Base-by-base conservation (phyloP, 2,888 invertebrate species). In the Biston betularia region DNA sequence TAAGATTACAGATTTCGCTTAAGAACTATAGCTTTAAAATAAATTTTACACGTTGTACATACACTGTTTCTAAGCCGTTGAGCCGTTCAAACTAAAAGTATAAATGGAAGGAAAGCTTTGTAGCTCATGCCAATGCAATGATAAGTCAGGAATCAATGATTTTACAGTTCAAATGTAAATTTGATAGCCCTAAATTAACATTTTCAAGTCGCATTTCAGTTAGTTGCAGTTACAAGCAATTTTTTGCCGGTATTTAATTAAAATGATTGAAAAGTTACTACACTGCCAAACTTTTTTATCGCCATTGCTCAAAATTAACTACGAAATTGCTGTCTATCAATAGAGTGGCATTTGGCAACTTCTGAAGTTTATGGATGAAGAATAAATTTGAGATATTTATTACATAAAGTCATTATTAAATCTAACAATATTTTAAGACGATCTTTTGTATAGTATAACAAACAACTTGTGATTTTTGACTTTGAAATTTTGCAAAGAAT, bases 191-290 rank as follows among this genome's bases (percentile, higher is more conserved):
- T 72, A 71, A 66, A 71, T 73, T 73, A 70, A 67, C 63, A 68
- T 69, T 68, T 33, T 68, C 42, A 65, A 68, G 58, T 73, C 62
- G 77, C 72, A 80, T 78, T 80, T 81, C 79, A 77, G 76, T 73
- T 75, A 73, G 71, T 87, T 87, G 89, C 89, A 89, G 87, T 88
- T 82, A 85, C 89, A 90, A 85, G 89, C 88, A 84, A 86, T 88
- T 87, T 85, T 81, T 79, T 82, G 76, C 77, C 76, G 73, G 84
- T 82, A 89, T 88, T 91, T 89, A 89, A 89, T 89, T 88, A 89
- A 77, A 71, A 84, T 83, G 82, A 77, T 79, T 78, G 84, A 84
- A 86, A 86, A 86, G 80, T 78, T 78, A 82, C 81, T 79, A 84
- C 84, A 81, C 80, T 76, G 74, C 76, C 14, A 83, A 84, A 83